phyloP scores from a whole-genome alignment of 2,113 vertebrate genomes.

The Cochlearius cochlearius region DNA sequence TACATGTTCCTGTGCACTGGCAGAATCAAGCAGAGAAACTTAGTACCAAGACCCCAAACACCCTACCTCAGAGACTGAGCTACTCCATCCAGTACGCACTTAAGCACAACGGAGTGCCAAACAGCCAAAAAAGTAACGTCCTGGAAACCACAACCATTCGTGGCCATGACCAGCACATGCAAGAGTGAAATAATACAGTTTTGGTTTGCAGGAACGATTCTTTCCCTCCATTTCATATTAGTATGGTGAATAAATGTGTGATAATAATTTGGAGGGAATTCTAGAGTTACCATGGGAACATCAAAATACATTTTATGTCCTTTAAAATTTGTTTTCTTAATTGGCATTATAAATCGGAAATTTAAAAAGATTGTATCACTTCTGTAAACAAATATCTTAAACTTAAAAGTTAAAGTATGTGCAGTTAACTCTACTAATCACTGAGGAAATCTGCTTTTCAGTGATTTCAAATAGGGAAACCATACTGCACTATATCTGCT shows the following conservation, averaged over 20 bases:
- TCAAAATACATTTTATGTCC: not conserved
- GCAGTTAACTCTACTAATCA: not conserved
- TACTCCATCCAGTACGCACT: not conserved
- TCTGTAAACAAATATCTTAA: not conserved
- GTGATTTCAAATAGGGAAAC: not conserved
- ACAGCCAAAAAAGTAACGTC: not conserved
- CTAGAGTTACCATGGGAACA: not conserved
- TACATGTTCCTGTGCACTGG: accelerated
- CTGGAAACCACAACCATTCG: not conserved
- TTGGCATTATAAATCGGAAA: not conserved
- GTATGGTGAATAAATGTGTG: not conserved
- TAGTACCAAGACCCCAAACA: not conserved
- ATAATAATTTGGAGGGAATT: not conserved
- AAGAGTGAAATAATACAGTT: not conserved
- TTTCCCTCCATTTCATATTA: not conserved
- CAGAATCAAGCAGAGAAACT: not conserved
- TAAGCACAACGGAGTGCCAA: not conserved
- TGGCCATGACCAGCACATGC: not conserved
- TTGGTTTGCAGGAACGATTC: not conserved
- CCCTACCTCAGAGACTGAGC: not conserved
- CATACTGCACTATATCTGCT: not conserved
- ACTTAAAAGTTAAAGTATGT: not conserved
- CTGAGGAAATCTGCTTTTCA: not conserved
- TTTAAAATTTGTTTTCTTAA: not conserved
- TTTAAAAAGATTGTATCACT: not conserved